Evolutionary conservation across 2,888 invertebrate species (phyloP).

Genomic region (Helicoverpa assulta): DNA sequence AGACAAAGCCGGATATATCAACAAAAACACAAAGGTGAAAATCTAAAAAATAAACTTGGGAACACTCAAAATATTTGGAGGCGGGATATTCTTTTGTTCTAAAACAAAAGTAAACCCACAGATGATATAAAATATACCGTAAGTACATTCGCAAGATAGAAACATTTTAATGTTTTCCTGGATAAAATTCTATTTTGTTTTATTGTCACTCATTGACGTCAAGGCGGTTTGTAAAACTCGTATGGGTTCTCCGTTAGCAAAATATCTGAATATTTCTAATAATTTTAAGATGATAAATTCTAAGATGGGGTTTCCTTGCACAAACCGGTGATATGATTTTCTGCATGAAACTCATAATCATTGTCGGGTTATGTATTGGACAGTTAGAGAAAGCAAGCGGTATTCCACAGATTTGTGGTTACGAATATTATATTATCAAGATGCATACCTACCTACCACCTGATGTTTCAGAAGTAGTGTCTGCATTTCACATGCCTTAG

Average conservation of each 20-base stretch:
- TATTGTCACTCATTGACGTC: conserved; percentile 20
- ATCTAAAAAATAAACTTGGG: conserved; percentile 7
- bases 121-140: conserved; percentile 4
- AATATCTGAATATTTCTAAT: conserved; percentile 2
- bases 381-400: background rate
- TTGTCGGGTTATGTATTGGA: background rate
- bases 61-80: conserved; percentile 5
- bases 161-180: conserved; percentile 17
- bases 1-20: conserved; percentile 3
- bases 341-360: background rate
- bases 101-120: background rate
- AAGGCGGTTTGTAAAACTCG: background rate
- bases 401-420: background rate
- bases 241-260: background rate
- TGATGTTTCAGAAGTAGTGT: background rate
- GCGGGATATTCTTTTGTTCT: background rate
- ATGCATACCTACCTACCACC: background rate
- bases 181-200: conserved; percentile 7
- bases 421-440: background rate
- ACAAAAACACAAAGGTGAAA: conserved; percentile 14
- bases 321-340: background rate
- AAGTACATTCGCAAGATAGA: conserved; percentile 2
- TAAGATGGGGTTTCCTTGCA: too few relatives aligned
- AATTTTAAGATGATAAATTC: too few relatives aligned
- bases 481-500: too few relatives aligned